These are phyloP conservation scores for Rhinogobio ventralis DNA, from an alignment of 2,797 vertebrate genomes.

Conservation along the genomic window DNA sequence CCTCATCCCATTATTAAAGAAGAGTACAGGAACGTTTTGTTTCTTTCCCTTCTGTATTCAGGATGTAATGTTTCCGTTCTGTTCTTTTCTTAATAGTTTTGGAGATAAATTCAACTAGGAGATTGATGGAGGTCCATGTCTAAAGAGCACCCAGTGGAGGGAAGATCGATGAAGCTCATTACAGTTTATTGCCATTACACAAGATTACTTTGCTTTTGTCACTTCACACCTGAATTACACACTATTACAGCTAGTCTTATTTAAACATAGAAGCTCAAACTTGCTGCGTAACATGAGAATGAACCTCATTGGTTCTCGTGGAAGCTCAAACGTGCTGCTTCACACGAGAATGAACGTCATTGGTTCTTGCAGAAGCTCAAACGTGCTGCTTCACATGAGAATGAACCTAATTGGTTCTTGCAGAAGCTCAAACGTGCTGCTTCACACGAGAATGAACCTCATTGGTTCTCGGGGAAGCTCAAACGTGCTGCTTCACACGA, in stretches of 20 bases:
- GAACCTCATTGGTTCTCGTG: no score
- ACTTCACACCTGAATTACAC: neutral
- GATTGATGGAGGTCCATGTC: slow-evolving; percentile 29
- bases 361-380: no score
- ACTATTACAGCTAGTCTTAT: neutral
- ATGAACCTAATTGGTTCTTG: no score
- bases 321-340: no score
- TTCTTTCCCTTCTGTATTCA: slow-evolving; percentile 3
- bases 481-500: no score
- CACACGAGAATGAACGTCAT: no score
- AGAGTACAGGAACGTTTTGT: neutral
- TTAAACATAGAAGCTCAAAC: no score
- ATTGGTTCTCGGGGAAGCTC: no score
- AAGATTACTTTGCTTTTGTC: slow-evolving; percentile 25
- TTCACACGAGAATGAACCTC: no score
- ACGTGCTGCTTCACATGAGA: no score
- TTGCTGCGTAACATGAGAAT: no score
- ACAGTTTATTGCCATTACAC: slow-evolving; percentile 16
- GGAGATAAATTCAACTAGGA: slow-evolving; percentile 11
- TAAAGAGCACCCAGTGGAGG: slow-evolving; percentile 3
- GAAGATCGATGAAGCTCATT: slow-evolving; percentile 40
- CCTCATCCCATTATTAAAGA: neutral
- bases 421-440: no score
- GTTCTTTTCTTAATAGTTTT: slow-evolving; percentile 18
- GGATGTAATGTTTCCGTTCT: neutral